Evolutionary conservation across 2,797 vertebrate genomes (phyloP).

Genomic region (Pipistrellus kuhlii): DNA sequence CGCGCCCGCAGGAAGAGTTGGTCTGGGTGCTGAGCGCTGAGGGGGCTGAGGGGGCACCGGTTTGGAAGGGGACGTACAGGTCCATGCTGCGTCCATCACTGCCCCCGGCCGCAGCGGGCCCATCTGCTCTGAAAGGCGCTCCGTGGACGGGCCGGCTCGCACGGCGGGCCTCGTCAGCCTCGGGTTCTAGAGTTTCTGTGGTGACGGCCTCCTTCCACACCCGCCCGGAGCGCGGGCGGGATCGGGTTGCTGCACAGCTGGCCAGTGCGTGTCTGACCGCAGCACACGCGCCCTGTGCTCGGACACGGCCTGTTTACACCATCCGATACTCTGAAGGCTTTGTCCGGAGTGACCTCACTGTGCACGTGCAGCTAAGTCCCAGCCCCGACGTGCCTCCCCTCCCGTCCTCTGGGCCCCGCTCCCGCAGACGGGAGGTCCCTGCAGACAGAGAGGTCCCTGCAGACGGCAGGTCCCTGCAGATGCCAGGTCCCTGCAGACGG

Average conservation of each 20-base stretch:
- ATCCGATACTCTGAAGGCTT: slow-evolving; percentile 71
- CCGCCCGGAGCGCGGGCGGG: background rate
- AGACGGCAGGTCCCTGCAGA: background rate
- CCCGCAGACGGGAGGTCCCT: background rate
- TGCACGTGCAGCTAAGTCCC: slow-evolving; percentile 60
- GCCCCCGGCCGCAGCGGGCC: background rate
- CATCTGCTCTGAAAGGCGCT: background rate
- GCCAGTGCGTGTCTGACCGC: slow-evolving; percentile 60
- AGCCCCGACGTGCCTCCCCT: background rate
- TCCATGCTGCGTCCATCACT: background rate
- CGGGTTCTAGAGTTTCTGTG: background rate
- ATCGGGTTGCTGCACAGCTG: background rate
- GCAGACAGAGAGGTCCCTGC: background rate
- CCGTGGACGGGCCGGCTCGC: rapidly evolving
- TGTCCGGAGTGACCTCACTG: slow-evolving; percentile 71
- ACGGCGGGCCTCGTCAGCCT: background rate
- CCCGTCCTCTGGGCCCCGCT: background rate
- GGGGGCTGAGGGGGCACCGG: background rate
- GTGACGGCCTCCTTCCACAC: background rate
- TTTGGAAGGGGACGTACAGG: background rate
- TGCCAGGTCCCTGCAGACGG: background rate
- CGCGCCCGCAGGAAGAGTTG: background rate
- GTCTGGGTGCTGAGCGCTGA: background rate
- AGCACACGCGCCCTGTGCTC: slow-evolving; percentile 52
- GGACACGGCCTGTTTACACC: slow-evolving; percentile 51